Percentiles rank a stretch among this genome's conserved stretches.
Conservation (phyloP, 2,113 vertebrate genomes). For the Trogon surrucura region DNA sequence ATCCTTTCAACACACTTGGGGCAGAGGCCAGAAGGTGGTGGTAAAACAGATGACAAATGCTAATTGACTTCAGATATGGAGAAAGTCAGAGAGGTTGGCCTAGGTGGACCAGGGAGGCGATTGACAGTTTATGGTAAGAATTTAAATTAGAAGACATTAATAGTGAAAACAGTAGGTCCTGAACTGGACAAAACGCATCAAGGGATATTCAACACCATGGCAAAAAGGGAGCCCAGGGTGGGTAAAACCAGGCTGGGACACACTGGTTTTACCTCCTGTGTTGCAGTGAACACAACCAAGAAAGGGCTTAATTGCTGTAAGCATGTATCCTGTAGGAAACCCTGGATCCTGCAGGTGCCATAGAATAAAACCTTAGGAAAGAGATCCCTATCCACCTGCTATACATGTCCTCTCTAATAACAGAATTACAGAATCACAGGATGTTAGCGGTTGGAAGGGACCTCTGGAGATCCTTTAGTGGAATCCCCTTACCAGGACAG, state of each 20-base stretch:
- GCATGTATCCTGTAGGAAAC: background rate
- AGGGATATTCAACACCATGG: background rate
- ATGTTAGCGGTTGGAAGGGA: too few species aligned
- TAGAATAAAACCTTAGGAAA: background rate
- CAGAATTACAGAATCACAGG: too few species aligned
- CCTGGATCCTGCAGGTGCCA: background rate
- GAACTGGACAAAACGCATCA: background rate
- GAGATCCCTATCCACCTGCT: background rate
- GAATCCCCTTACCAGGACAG: too few species aligned
- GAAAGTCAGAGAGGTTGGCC: background rate
- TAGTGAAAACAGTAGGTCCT: background rate
- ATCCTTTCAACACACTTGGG: background rate
- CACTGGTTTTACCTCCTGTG: rapidly evolving
- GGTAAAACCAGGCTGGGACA: background rate
- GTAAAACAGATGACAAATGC: background rate
- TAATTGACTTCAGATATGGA: background rate
- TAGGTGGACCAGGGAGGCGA: background rate
- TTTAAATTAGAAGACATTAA: background rate
- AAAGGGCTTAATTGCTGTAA: background rate
- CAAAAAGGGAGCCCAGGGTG: background rate
- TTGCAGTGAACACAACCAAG: background rate
- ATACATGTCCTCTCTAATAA: background rate
- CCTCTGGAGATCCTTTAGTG: too few species aligned
- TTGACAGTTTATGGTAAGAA: background rate
- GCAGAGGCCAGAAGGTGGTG: background rate